Evolutionary conservation across 2,888 invertebrate species (phyloP), one percentile per base, ranked within the genome.

Genomic region (Stenodera caucasica): DNA sequence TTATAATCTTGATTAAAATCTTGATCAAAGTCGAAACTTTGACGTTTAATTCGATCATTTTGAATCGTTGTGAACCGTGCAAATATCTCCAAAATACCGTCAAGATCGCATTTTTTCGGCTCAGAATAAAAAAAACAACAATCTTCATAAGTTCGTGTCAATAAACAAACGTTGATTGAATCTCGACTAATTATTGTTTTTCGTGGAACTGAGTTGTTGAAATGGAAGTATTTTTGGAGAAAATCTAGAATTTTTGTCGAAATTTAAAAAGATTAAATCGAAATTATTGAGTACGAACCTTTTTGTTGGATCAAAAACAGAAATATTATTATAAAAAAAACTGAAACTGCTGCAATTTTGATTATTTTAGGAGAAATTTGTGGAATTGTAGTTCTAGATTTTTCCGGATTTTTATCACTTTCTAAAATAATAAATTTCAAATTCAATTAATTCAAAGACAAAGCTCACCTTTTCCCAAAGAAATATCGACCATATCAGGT

Each of bases 41-140:
- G 55, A 1, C 55, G 54, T 45, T 58, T 61, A 8, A 40, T n/a
- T 7, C 61, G 40, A 6, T 51, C 2, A 4, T 12, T 45, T 9
- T 4, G 9, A 12, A 23, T 7, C 5, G 23, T 2, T n/a, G 21
- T 12, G n/a, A 45, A 21, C 0, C 4, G 1, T 4, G 45, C 3
- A 23, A 45, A 45, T n/a, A 45, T 4, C 21, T 45, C 9, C 18
- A 45, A 11, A 11, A 45, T 23, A n/a, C 21, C 49, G 1, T 55
- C 21, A 49, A 45, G 14, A 26, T 58, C 49, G 21, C 30, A 23
- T 15, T 35, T 14, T 51, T 57, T 35, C 12, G 21, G 57, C 7
- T 35, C 21, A 11, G 49, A 23, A 9, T 71, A 65, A 21, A 70
- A 56, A 33, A 70, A 58, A 58, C 75, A 76, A 58, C 75, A 76